Percentiles rank a stretch among this genome's conserved stretches.
phyloP scores from a whole-genome alignment of 1,140 invertebrate species.

The Melanaphis sacchari region DNA sequence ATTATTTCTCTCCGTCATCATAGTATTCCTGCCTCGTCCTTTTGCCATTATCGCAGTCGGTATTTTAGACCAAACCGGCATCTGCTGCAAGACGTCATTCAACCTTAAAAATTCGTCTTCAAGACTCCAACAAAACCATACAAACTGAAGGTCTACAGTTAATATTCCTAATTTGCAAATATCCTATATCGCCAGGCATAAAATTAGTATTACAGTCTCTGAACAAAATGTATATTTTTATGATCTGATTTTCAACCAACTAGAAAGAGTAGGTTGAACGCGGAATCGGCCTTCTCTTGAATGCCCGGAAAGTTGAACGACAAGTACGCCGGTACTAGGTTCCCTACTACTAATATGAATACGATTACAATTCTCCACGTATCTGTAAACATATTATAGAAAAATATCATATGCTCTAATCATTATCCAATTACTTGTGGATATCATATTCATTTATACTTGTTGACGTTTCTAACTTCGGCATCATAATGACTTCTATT shows the following conservation, averaged over 20 bases:
- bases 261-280: slow-evolving; percentile 24
- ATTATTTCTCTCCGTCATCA: neutral
- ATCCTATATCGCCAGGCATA: neutral
- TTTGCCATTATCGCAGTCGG: neutral
- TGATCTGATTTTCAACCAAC: neutral
- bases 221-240: neutral
- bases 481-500: neutral
- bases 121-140: slow-evolving; percentile 41
- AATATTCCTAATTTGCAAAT: slow-evolving; percentile 41
- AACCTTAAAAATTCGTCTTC: neutral
- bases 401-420: neutral
- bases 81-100: neutral
- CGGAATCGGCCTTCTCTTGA: neutral
- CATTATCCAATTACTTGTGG: neutral
- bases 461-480: no score
- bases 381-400: neutral
- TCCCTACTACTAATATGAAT: neutral
- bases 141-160: slow-evolving; percentile 35
- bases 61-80: neutral
- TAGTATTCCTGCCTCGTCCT: neutral
- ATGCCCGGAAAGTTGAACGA: neutral
- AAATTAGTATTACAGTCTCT: neutral
- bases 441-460: neutral
- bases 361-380: neutral
- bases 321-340: neutral